These are phyloP conservation scores for Hypomecis punctinalis DNA, from an alignment of 2,888 invertebrate genomes.

Conservation along the genomic window DNA sequence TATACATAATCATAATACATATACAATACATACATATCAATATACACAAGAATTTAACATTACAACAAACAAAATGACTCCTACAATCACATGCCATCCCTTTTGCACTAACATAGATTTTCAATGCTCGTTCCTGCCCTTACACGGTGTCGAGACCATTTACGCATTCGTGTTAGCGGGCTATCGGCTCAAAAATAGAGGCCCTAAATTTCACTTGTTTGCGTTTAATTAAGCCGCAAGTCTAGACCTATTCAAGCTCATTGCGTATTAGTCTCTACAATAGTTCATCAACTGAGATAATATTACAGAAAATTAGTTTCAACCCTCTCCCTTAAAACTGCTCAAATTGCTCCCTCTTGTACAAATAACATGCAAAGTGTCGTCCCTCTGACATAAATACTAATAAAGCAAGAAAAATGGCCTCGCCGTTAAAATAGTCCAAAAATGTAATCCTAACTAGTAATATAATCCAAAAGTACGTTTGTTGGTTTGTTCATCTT, in stretches of 20 bases:
- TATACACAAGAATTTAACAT: no score
- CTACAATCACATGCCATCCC: no score
- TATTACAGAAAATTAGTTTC: constrained; percentile 5
- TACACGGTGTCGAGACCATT: no score
- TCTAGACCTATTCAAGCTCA: constrained; percentile 1
- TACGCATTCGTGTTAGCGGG: no score
- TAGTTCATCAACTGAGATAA: constrained; percentile 2
- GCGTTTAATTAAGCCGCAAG: not conserved
- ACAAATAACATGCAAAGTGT: constrained; percentile 18
- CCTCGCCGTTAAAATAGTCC: constrained; percentile 17
- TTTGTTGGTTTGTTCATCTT: no score
- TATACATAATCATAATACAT: no score
- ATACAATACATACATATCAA: no score
- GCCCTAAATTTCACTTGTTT: not conserved
- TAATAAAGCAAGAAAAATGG: constrained; percentile 24
- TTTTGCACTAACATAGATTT: no score
- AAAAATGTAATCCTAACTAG: constrained; percentile 12
- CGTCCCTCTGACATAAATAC: constrained; percentile 19
- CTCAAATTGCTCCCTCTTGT: constrained; percentile 2
- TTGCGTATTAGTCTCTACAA: constrained; percentile 6
- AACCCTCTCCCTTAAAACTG: not conserved
- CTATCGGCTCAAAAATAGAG: no score
- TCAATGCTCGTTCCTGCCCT: no score
- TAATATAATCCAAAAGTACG: no score
- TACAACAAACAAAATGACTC: no score